A percentile compares a stretch with the other conserved stretches of the same genome.
Evolutionary conservation across 2,797 vertebrate genomes (phyloP).

Genomic region (Iguana delicatissima): DNA sequence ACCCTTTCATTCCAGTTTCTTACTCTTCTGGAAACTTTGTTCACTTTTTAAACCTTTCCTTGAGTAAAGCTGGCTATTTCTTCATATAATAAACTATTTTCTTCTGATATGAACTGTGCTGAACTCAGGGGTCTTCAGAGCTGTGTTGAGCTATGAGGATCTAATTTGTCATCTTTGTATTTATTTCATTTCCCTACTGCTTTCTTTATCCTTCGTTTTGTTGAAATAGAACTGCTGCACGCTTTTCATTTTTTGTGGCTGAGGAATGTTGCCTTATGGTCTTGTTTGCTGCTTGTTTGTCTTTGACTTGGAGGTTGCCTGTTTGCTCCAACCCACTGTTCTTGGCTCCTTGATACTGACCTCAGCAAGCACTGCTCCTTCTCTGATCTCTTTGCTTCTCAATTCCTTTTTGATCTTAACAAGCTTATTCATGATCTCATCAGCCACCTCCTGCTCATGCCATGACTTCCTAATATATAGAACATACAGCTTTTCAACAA

Average conservation of each 20-base stretch:
- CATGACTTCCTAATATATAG: neutral
- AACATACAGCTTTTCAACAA: neutral
- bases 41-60: neutral
- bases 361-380: neutral
- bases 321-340: slow-evolving; percentile 4
- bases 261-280: neutral
- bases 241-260: neutral
- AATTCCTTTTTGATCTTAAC: neutral
- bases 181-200: neutral
- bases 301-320: neutral
- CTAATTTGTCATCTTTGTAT: neutral
- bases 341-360: neutral
- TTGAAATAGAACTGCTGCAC: neutral
- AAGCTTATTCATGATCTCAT: slow-evolving; percentile 2
- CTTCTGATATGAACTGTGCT: neutral
- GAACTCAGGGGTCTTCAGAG: neutral
- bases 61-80: neutral
- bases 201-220: neutral
- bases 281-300: neutral
- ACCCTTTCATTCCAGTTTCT: neutral
- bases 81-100: neutral
- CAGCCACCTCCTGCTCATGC: neutral
- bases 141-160: neutral
- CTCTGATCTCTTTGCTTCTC: neutral
- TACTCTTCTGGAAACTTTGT: neutral